phyloP scores from a whole-genome alignment of 2,888 invertebrate genomes.

The Eupithecia exiguata region DNA sequence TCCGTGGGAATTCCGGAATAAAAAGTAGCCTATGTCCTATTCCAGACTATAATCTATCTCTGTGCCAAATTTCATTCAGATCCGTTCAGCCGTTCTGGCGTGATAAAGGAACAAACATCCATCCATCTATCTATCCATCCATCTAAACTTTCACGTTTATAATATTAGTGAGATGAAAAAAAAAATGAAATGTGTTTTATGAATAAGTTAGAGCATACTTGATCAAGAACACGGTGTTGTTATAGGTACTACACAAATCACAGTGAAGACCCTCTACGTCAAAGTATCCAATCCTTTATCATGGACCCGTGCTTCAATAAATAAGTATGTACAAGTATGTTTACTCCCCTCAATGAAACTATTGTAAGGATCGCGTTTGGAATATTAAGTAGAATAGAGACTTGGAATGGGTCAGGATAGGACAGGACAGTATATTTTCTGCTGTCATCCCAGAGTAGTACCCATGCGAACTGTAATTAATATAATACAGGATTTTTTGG shows the following conservation, averaged over 20 bases:
- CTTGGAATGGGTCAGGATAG: not conserved
- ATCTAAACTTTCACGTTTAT: no score
- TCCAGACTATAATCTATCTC: no score
- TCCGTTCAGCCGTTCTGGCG: no score
- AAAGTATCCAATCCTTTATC: not conserved
- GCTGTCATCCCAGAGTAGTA: not conserved
- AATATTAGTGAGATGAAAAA: no score
- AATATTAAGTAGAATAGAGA: not conserved
- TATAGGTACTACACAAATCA: conserved; percentile 2
- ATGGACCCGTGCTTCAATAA: conserved; percentile 7
- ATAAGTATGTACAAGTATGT: not conserved
- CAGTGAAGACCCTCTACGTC: not conserved
- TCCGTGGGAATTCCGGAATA: no score
- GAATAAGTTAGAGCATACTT: not conserved
- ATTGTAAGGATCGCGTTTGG: not conserved
- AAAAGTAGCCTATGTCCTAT: no score
- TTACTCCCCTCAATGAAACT: conserved; percentile 4
- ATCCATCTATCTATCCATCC: no score
- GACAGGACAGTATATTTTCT: not conserved
- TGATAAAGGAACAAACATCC: no score
- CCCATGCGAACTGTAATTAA: no score
- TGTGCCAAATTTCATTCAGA: no score
- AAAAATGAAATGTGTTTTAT: no score
- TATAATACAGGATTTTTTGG: no score
- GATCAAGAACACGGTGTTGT: not conserved